Conservation (phyloP, 1,140 invertebrate species). For the Heliconius nattereri region DNA sequence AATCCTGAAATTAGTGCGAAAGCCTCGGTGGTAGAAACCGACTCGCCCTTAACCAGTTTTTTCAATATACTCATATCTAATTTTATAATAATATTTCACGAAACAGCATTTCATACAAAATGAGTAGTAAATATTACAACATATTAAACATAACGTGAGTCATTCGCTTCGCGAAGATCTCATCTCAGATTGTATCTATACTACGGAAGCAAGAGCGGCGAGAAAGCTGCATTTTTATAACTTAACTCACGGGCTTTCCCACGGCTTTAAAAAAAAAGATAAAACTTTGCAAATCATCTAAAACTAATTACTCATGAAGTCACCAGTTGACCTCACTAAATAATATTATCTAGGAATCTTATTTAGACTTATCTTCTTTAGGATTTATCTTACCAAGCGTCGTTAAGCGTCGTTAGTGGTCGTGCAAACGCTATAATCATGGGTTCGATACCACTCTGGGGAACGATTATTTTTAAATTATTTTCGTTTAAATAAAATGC, state of each 20-base stretch:
- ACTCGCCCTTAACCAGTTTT: no score
- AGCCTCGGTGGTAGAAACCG: no score
- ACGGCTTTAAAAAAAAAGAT: constrained; percentile 41
- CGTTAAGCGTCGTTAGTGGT: no score
- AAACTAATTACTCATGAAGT: constrained; percentile 23
- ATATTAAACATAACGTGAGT: constrained; percentile 55
- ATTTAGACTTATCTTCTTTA: no score
- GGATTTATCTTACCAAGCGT: no score
- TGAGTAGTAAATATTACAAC: constrained; percentile 32
- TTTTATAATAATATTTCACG: neutral
- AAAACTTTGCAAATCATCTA: constrained; percentile 20
- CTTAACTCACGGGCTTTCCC: constrained; percentile 65
- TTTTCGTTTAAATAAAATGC: no score
- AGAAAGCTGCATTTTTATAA: constrained; percentile 73
- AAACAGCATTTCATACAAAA: neutral
- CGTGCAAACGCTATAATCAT: no score
- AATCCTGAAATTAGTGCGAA: no score
- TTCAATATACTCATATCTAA: neutral
- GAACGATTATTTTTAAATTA: no score
- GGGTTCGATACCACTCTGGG: no score
- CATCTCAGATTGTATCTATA: constrained; percentile 65
- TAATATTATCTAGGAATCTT: neutral
- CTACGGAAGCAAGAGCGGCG: constrained; percentile 66
- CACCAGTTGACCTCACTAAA: neutral
- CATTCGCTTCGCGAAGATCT: constrained; percentile 62